A percentile compares a stretch with the other conserved stretches of the same genome.
Conservation (phyloP, 2,888 invertebrate species). For the Drosophila dives region DNA sequence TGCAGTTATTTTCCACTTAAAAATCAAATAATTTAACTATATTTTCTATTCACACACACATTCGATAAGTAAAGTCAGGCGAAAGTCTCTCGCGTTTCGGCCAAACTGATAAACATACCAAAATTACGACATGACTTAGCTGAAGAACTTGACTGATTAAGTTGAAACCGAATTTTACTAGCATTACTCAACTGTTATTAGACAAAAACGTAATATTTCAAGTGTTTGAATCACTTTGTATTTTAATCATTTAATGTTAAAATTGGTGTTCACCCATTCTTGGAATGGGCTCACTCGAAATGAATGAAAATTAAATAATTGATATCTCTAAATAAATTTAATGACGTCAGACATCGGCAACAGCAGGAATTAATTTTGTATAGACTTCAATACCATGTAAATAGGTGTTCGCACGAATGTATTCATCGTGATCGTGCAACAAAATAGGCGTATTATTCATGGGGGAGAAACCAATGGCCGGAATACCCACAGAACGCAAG, state of each 20-base stretch:
- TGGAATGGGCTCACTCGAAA: background rate
- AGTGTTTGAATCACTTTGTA: conserved; percentile 11
- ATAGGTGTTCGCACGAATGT: conserved; percentile 90
- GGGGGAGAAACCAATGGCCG: conserved; percentile 96
- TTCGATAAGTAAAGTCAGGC: background rate
- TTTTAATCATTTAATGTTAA: background rate
- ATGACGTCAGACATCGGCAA: conserved; percentile 65
- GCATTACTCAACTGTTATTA: conserved; percentile 10
- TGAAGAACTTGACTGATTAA: conserved; percentile 9
- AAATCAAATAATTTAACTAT: conserved; percentile 12
- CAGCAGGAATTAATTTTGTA: conserved; percentile 74
- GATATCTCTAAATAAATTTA: background rate
- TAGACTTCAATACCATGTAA: conserved; percentile 93
- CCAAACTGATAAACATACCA: conserved; percentile 42
- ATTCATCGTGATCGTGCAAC: conserved; percentile 96
- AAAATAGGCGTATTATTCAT: conserved; percentile 93
- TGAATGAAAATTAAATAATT: background rate
- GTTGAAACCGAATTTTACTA: background rate
- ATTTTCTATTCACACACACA: background rate
- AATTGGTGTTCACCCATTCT: background rate
- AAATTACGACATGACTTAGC: conserved; percentile 42
- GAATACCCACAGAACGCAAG: conserved; percentile 91
- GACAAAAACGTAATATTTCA: conserved; percentile 5
- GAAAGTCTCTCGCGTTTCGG: background rate
- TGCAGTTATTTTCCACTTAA: background rate